Percentiles rank a stretch among this genome's conserved stretches.
Conservation (phyloP, 2,113 vertebrate species). For the Nematolebias whitei region DNA sequence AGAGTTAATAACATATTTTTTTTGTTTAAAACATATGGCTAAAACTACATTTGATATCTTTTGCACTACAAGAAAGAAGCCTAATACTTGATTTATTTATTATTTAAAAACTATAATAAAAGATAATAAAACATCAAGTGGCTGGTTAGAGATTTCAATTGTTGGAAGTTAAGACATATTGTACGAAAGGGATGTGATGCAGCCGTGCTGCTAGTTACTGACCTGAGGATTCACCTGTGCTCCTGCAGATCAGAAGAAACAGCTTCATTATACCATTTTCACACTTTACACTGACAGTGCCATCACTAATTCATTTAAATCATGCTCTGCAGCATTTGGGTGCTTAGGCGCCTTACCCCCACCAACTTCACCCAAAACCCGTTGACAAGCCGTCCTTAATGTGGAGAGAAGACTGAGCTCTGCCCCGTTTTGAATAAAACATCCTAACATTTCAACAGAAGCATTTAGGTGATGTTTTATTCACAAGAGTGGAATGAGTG, state of each 20-base stretch:
- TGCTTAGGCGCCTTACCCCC: background rate
- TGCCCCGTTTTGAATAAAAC: slow-evolving; percentile 57
- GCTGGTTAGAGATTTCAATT: too few relatives aligned
- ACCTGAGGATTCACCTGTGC: slow-evolving; percentile 22
- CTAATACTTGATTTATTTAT: too few relatives aligned
- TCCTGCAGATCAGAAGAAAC: slow-evolving; percentile 26
- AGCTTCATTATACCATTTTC: slow-evolving; percentile 44
- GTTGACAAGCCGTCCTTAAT: slow-evolving; percentile 11
- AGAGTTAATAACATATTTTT: too few relatives aligned
- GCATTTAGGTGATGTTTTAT: slow-evolving; percentile 63
- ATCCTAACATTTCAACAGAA: slow-evolving; percentile 69
- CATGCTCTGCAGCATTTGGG: slow-evolving; percentile 38
- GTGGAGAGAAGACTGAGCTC: slow-evolving; percentile 20
- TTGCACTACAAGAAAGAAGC: too few relatives aligned
- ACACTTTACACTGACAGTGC: slow-evolving; percentile 33
- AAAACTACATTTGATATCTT: too few relatives aligned
- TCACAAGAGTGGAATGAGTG: slow-evolving; percentile 55
- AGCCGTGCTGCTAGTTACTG: background rate
- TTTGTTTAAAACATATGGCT: too few relatives aligned
- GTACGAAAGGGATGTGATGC: background rate
- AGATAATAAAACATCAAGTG: too few relatives aligned
- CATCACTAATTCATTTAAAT: slow-evolving; percentile 66
- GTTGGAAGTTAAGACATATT: too few relatives aligned
- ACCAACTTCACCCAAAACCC: background rate
- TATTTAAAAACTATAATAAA: too few relatives aligned